Evolutionary conservation across 1,140 invertebrate genomes (phyloP), one percentile per base, ranked within the genome.

Genomic region (Scaptomyza graminum): DNA sequence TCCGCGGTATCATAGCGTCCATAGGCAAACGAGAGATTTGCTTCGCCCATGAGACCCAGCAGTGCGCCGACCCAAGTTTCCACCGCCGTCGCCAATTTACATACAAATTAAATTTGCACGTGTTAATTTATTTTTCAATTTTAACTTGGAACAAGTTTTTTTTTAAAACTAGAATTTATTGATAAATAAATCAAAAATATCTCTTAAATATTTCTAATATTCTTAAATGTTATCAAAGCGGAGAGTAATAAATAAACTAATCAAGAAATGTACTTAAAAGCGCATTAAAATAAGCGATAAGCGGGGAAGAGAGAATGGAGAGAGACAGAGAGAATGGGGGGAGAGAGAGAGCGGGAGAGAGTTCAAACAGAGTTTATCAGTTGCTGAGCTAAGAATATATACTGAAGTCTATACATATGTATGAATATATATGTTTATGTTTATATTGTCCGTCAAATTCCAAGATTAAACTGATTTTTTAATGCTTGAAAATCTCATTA

Each of bases 21-120:
- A 73, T 95, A 94, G 0, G 95, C 97, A 93, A 95, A 98, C 62
- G 95, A 92, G 15, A 98, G 92, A 93, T 99, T 98, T 0, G 98
- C 98, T 93, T 99, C 96, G 39, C 98, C 98, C 96, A 99, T 98
- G 1, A 99, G 92, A 34, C 97, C 97, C 66, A 95, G 92, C 7
- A 97, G 91, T 93, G 31, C 91, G 90, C 1, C 76, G 67, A 13
- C 76, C 76, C 28, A 70, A 59, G 9, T 74, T 78, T 1, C 76
- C 70, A 0, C 61, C 61, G 3, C 65, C 59, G 0, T 60, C 69
- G 1, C 69, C 65, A n/a, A 34, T 34, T 34, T 34, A 34, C 31
- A 34, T 34, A 34, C 31, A 34, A 9, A 34, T 34, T 34, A 9
- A 9, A 7, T 34, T 34, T 34, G 31, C 31, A 34, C 31, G 31